These are phyloP conservation scores for Corbicula japonica DNA, from an alignment of 2,888 invertebrate genomes.

Conservation along the genomic window DNA sequence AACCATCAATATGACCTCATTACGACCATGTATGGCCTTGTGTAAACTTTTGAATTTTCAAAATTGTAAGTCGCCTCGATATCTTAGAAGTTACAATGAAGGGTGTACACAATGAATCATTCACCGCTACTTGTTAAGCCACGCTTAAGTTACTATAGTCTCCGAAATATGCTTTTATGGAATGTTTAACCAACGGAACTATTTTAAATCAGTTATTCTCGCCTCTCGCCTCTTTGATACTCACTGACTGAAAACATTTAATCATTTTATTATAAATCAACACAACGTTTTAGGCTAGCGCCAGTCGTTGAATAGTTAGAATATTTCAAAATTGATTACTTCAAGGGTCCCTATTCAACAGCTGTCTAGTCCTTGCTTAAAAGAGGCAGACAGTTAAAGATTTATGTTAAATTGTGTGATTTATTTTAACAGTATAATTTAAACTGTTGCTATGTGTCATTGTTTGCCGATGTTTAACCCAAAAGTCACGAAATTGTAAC, in stretches of 20 bases:
- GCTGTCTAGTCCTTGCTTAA: no score
- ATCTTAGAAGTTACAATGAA: slow-evolving; percentile 35
- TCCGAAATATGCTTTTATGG: slow-evolving; percentile 56
- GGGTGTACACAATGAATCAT: slow-evolving; percentile 63
- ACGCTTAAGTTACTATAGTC: slow-evolving; percentile 62
- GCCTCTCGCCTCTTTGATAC: slow-evolving; percentile 26
- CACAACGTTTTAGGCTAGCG: not conserved
- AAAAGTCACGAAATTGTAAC: no score
- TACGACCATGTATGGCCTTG: not conserved
- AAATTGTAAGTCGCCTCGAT: slow-evolving; percentile 41
- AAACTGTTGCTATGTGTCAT: no score
- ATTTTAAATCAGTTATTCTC: slow-evolving; percentile 53
- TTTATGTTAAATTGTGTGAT: no score
- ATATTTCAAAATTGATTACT: slow-evolving; percentile 15
- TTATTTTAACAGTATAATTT: no score
- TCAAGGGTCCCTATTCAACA: not conserved
- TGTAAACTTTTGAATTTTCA: slow-evolving; percentile 28
- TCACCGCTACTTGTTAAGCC: slow-evolving; percentile 34
- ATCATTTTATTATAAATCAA: slow-evolving; percentile 56
- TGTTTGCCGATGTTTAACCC: no score
- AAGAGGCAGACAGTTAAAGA: no score
- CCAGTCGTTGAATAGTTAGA: slow-evolving; percentile 25
- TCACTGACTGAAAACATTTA: slow-evolving; percentile 27
- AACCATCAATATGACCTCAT: slow-evolving; percentile 41
- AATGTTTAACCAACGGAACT: slow-evolving; percentile 60